Conservation (phyloP, 2,888 invertebrate genomes). For the Euzetes globulus region DNA sequence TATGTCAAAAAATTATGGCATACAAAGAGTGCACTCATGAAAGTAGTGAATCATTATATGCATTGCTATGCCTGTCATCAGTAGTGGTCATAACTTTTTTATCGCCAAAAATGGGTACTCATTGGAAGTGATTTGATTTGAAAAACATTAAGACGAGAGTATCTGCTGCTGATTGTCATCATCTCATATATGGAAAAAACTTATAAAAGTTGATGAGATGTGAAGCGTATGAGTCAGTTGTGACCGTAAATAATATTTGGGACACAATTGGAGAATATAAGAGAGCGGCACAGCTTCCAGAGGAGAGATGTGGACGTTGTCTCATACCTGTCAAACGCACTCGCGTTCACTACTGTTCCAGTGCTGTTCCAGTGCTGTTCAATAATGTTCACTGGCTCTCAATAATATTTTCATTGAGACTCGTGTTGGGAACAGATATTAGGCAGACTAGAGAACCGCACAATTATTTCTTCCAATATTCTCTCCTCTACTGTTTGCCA, state of each 20-base stretch:
- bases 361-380: too few species aligned
- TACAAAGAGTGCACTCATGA: neutral
- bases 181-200: neutral
- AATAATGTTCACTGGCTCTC: conserved; percentile 20
- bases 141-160: conserved; percentile 19
- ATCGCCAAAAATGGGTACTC: conserved; percentile 20
- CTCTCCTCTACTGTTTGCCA: neutral
- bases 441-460: conserved; percentile 17
- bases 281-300: neutral
- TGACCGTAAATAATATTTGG: conserved; percentile 15
- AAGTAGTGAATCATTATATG: neutral
- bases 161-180: neutral
- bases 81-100: conserved; percentile 25
- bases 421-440: conserved; percentile 24
- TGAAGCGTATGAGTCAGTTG: conserved; percentile 26
- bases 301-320: conserved; percentile 21
- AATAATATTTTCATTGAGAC: conserved; percentile 29
- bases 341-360: conserved; percentile 3
- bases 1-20: neutral
- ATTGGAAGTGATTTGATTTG: conserved; percentile 23
- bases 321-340: conserved; percentile 25
- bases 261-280: neutral
- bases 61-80: neutral
- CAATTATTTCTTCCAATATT: conserved; percentile 19
- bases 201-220: conserved; percentile 26